Percentiles rank a stretch among this genome's conserved stretches.
Evolutionary conservation across 2,888 invertebrate genomes (phyloP).

Genomic region (Synergus laeviventris): DNA sequence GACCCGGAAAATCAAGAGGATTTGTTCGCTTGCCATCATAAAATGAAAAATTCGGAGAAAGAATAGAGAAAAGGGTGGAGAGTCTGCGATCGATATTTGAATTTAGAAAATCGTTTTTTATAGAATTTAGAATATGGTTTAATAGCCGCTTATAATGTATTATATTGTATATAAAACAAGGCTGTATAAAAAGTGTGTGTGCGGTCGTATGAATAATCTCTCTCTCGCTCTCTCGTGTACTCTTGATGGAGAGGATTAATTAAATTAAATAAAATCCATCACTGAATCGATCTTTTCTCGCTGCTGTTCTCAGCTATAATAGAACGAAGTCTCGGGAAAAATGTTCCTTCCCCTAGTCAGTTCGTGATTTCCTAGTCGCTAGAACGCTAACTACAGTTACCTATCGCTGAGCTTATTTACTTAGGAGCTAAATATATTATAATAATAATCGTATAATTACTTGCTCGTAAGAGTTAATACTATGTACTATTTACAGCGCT

Average conservation of each 20-base stretch:
- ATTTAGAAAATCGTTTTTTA: constrained; percentile 14
- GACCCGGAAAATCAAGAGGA: constrained; percentile 6
- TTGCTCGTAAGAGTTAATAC: constrained; percentile 73
- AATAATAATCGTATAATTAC: constrained; percentile 73
- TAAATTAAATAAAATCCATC: constrained; percentile 70
- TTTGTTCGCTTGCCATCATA: constrained; percentile 32
- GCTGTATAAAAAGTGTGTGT: constrained; percentile 71
- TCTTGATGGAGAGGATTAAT: constrained; percentile 59
- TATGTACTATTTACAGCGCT: constrained; percentile 75
- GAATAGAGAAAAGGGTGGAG: constrained; percentile 36
- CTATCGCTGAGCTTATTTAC: constrained; percentile 63
- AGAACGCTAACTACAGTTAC: constrained; percentile 72
- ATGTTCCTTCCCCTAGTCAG: constrained; percentile 66
- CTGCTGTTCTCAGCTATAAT: constrained; percentile 70
- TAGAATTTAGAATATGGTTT: constrained; percentile 35
- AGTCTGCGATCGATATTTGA: constrained; percentile 34
- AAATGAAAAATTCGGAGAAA: constrained; percentile 20
- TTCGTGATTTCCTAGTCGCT: constrained; percentile 72
- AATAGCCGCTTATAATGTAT: constrained; percentile 32
- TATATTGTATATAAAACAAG: constrained; percentile 69
- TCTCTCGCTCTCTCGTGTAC: constrained; percentile 46
- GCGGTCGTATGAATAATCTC: constrained; percentile 39
- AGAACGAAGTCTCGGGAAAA: constrained; percentile 72
- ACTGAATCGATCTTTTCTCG: constrained; percentile 66
- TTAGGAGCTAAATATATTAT: constrained; percentile 66